These are phyloP conservation scores for Gymnocheta viridis DNA, from an alignment of 2,888 invertebrate genomes.

Conservation along the genomic window DNA sequence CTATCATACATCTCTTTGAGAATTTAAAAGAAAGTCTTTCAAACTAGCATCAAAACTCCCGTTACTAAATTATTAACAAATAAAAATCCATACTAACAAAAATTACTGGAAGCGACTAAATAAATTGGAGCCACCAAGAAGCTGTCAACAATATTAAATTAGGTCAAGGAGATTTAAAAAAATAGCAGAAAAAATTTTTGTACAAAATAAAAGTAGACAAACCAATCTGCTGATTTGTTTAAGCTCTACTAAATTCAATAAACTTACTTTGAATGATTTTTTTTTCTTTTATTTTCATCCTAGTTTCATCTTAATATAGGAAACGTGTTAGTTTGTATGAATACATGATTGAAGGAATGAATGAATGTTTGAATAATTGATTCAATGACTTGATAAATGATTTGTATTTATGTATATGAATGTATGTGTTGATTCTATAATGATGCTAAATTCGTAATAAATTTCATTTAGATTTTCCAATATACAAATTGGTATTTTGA, in stretches of 20 bases:
- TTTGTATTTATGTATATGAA: background rate
- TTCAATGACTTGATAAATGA: constrained; percentile 12
- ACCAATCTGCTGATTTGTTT: constrained; percentile 53
- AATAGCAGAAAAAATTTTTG: background rate
- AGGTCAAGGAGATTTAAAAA: background rate
- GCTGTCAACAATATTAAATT: constrained; percentile 47
- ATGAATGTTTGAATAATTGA: constrained; percentile 36
- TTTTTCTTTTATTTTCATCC: constrained; percentile 10
- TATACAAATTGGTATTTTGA: constrained; percentile 12
- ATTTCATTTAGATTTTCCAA: constrained; percentile 22
- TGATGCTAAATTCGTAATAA: constrained; percentile 28
- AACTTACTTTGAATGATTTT: constrained; percentile 5
- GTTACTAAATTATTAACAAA: background rate
- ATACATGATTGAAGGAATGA: constrained; percentile 2
- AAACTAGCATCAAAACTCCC: background rate
- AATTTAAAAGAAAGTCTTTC: background rate
- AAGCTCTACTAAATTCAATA: constrained; percentile 34
- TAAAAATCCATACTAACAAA: background rate
- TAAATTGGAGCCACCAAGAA: background rate
- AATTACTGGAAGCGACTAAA: background rate
- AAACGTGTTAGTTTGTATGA: constrained; percentile 1
- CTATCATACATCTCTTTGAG: background rate
- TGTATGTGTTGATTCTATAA: constrained; percentile 28
- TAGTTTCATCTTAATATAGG: constrained; percentile 13
- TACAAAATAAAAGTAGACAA: constrained; percentile 18